phyloP scores from a whole-genome alignment of 2,113 vertebrate species.

The Ardeotis arabs region DNA sequence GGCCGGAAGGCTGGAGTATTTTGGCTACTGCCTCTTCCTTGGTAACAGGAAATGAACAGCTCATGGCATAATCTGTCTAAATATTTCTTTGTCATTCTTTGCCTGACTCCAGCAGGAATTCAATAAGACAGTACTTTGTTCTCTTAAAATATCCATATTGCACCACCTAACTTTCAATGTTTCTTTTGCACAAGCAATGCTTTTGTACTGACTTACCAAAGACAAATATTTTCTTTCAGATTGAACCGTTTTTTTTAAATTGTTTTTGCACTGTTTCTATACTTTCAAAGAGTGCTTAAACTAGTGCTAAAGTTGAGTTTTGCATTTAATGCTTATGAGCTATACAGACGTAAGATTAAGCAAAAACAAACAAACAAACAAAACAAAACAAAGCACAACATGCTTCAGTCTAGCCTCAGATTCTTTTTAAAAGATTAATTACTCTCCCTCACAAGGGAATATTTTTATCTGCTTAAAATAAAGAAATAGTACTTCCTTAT shows the following conservation, averaged over 20 bases:
- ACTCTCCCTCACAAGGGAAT: background rate
- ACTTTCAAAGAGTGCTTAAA: background rate
- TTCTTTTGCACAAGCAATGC: background rate
- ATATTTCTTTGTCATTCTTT: conserved; percentile 65
- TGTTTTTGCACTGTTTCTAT: background rate
- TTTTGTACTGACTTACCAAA: conserved; percentile 26
- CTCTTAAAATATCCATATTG: conserved; percentile 18
- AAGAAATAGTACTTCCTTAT: background rate
- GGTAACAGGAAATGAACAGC: conserved; percentile 75
- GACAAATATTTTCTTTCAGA: conserved; percentile 1
- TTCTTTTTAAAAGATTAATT: background rate
- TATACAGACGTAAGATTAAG: background rate
- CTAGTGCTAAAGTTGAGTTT: background rate
- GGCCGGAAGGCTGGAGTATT: conserved; percentile 54
- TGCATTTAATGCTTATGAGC: background rate
- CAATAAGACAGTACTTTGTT: conserved; percentile 23
- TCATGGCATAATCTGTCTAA: conserved; percentile 60
- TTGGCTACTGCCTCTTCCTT: conserved; percentile 65
- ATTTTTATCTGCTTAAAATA: background rate
- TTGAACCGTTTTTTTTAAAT: background rate
- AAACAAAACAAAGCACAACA: background rate
- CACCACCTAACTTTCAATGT: background rate
- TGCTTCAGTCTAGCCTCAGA: background rate
- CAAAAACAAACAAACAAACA: too few relatives aligned
- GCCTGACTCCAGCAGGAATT: conserved; percentile 26